Percentiles rank a stretch among this genome's conserved stretches.
Evolutionary conservation across 2,888 invertebrate genomes (phyloP).

Genomic region (Dicranocentrus wangi): DNA sequence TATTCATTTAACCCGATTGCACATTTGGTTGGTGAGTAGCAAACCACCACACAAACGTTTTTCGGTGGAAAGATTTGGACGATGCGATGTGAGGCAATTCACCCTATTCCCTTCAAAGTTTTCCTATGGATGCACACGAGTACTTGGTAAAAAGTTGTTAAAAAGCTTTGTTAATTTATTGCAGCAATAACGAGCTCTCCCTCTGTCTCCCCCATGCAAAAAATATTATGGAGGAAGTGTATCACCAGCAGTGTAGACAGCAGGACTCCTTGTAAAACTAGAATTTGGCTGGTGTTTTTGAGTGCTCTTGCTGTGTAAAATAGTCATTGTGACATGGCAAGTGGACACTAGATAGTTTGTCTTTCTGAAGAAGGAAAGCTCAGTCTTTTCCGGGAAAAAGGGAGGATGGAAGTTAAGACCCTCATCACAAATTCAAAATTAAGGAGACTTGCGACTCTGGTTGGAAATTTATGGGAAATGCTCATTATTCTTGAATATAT

Average conservation of each 20-base stretch:
- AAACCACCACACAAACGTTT: too few species aligned
- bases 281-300: neutral
- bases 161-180: conserved; percentile 47
- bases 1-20: too few species aligned
- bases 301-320: neutral
- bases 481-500: conserved; percentile 18
- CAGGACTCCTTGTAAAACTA: neutral
- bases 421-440: conserved; percentile 22
- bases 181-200: conserved; percentile 26
- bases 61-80: too few species aligned
- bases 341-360: neutral
- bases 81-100: too few species aligned
- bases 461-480: conserved; percentile 12
- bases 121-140: too few species aligned
- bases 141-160: conserved; percentile 19
- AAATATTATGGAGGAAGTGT: neutral
- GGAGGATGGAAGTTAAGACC: neutral
- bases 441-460: neutral
- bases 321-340: neutral
- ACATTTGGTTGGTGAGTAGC: too few species aligned
- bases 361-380: neutral
- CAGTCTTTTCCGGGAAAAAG: neutral
- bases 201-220: neutral
- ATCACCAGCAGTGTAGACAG: conserved; percentile 1
- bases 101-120: too few species aligned